Evolutionary conservation across 2,113 vertebrate species (phyloP).

Genomic region (Bothrops jararaca): DNA sequence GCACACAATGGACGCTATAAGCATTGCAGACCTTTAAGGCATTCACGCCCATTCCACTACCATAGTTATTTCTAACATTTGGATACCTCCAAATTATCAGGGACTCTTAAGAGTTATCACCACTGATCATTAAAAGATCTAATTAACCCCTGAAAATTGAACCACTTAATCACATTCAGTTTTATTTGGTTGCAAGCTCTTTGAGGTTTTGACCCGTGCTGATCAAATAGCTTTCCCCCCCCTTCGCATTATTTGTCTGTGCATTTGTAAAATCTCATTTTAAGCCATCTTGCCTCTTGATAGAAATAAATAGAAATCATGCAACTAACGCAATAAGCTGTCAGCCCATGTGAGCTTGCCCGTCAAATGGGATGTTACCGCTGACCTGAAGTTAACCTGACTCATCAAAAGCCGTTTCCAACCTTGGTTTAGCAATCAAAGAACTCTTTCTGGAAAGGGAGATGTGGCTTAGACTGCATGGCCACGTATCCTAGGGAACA

Average conservation of each 20-base stretch:
- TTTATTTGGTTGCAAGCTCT: neutral
- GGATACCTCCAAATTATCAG: neutral
- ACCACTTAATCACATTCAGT: neutral
- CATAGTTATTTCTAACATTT: neutral
- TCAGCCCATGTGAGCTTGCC: neutral
- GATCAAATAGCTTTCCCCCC: neutral
- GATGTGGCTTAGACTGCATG: neutral
- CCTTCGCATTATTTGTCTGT: neutral
- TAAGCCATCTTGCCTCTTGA: neutral
- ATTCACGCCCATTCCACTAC: neutral
- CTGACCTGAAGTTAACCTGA: too few species aligned
- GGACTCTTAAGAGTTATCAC: neutral
- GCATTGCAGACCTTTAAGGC: neutral
- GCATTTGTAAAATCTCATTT: neutral
- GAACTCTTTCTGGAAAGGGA: neutral
- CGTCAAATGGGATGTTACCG: neutral
- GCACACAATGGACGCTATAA: too few species aligned
- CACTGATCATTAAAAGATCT: neutral
- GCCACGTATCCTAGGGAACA: conserved; percentile 18
- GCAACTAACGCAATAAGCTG: neutral
- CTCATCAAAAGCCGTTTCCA: neutral
- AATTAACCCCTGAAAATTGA: neutral
- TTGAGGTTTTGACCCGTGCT: neutral
- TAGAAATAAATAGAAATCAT: neutral
- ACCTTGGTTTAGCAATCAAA: conserved; percentile 4